Evolutionary conservation across 1,140 invertebrate species (phyloP).

Genomic region (Propsilocerus akamusi): DNA sequence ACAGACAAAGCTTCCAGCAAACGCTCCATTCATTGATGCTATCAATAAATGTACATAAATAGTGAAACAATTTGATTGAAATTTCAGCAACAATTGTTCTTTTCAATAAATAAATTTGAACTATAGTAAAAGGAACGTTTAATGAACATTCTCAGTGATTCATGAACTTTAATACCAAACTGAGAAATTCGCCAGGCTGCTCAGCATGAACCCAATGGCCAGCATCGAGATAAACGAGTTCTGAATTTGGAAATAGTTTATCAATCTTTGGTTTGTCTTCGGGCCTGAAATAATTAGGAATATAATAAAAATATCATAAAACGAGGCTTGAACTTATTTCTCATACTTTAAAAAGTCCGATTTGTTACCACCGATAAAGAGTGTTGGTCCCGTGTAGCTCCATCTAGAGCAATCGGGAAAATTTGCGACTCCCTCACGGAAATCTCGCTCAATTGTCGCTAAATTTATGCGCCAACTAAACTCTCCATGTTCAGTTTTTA

Average conservation of each 20-base stretch:
- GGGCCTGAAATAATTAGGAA: slow-evolving; percentile 29
- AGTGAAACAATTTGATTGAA: slow-evolving; percentile 28
- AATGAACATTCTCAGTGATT: slow-evolving; percentile 10
- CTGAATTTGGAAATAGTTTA: slow-evolving; percentile 55
- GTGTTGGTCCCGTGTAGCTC: slow-evolving; percentile 43
- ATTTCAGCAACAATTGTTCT: slow-evolving; percentile 41
- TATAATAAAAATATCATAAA: slow-evolving; percentile 8
- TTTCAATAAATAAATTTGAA: slow-evolving; percentile 20
- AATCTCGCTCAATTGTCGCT: slow-evolving; percentile 40
- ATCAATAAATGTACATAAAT: too few species aligned
- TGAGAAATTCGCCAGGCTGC: slow-evolving; percentile 63
- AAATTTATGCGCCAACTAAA: slow-evolving; percentile 29
- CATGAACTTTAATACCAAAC: slow-evolving; percentile 31
- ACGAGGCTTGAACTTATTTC: slow-evolving; percentile 6
- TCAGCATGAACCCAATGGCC: slow-evolving; percentile 90
- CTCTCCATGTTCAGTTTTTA: slow-evolving; percentile 12
- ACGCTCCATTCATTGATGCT: too few species aligned
- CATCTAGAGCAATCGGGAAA: slow-evolving; percentile 34
- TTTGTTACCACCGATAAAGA: slow-evolving; percentile 64
- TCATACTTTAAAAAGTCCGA: slow-evolving; percentile 61
- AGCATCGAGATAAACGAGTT: slow-evolving; percentile 55
- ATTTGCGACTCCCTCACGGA: slow-evolving; percentile 36
- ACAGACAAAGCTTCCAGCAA: too few species aligned
- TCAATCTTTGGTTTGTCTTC: slow-evolving; percentile 47
- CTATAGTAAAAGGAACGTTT: slow-evolving; percentile 10